phyloP scores from a whole-genome alignment of 2,888 invertebrate genomes.

The Cyclophora punctaria region DNA sequence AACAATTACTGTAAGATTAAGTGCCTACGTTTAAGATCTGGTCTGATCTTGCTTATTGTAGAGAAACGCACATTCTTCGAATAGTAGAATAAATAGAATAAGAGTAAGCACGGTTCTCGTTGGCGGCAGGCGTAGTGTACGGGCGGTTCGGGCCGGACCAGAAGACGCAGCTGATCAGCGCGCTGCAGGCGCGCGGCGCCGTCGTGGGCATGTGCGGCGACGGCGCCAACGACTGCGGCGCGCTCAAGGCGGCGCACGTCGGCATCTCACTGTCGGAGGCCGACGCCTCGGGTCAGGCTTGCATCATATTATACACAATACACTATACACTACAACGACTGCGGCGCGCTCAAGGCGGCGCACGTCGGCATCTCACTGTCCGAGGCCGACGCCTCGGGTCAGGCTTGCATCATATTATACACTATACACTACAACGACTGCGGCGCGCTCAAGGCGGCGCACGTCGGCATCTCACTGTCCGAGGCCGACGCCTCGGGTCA shows the following conservation, averaged over 20 bases:
- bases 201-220: slow-evolving; percentile 84
- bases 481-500: too few relatives aligned
- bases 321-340: neutral
- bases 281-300: slow-evolving; percentile 78
- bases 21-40: too few relatives aligned
- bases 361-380: neutral
- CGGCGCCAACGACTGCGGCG: slow-evolving; percentile 92
- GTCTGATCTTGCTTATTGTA: too few relatives aligned
- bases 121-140: slow-evolving; percentile 80
- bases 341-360: neutral
- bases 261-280: slow-evolving; percentile 92
- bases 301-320: neutral
- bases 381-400: neutral
- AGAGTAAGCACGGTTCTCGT: too few relatives aligned
- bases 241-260: slow-evolving; percentile 89
- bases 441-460: too few relatives aligned
- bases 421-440: too few relatives aligned
- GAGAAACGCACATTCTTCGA: too few relatives aligned
- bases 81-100: too few relatives aligned
- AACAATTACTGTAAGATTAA: too few relatives aligned
- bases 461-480: too few relatives aligned
- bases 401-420: neutral
- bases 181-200: slow-evolving; percentile 80
- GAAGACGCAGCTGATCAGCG: slow-evolving; percentile 83
- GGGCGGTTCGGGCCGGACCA: slow-evolving; percentile 89